Conservation (phyloP, 2,888 invertebrate species). For the Cantharis nigra region DNA sequence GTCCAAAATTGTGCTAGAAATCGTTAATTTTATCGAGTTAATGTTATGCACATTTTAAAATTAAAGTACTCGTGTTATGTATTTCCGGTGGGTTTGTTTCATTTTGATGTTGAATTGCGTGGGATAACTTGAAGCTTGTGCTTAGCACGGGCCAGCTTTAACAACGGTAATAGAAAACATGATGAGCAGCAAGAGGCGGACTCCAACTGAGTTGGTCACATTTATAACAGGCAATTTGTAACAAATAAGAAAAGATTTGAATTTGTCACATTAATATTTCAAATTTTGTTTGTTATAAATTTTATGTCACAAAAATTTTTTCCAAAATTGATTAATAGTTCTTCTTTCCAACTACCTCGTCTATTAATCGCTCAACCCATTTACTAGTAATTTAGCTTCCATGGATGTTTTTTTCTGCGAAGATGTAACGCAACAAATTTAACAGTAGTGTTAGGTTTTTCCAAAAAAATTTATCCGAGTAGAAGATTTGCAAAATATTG, state of each 20-base stretch:
- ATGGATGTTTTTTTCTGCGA: background rate
- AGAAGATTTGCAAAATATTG: too few species aligned
- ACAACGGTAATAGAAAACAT: constrained; percentile 34
- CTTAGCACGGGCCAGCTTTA: constrained; percentile 45
- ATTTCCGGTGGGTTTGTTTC: constrained; percentile 49
- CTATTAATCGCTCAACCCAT: background rate
- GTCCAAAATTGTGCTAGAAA: constrained; percentile 20
- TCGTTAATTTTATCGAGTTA: constrained; percentile 26
- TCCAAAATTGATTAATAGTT: background rate
- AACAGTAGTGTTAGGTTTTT: too few species aligned
- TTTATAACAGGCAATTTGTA: constrained; percentile 42
- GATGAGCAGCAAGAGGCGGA: constrained; percentile 34
- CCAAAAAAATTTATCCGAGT: too few species aligned
- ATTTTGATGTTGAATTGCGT: constrained; percentile 45
- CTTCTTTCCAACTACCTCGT: background rate
- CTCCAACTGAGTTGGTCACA: constrained; percentile 38
- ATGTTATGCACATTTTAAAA: constrained; percentile 24
- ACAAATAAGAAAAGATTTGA: constrained; percentile 24
- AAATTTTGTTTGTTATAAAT: background rate
- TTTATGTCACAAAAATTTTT: background rate
- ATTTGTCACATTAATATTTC: constrained; percentile 12
- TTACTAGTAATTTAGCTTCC: background rate
- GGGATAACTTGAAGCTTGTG: constrained; percentile 46
- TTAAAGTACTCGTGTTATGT: constrained; percentile 35
- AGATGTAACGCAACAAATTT: too few species aligned